A percentile compares a stretch with the other conserved stretches of the same genome.
These are phyloP conservation scores for Sturnira hondurensis DNA, from an alignment of 2,113 vertebrate genomes.

Conservation along the genomic window DNA sequence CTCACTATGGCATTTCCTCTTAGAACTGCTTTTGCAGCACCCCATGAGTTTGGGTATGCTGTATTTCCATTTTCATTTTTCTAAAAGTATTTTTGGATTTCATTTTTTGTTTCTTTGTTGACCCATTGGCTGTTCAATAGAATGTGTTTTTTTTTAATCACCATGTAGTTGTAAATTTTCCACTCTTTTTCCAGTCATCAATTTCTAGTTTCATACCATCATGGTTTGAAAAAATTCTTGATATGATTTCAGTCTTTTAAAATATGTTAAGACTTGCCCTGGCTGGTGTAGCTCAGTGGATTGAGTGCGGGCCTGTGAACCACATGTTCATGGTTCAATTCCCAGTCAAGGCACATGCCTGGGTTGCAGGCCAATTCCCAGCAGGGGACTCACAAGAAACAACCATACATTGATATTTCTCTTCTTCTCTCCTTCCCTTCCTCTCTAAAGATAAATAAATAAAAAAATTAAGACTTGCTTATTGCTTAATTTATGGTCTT, in stretches of 20 bases:
- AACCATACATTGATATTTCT: too few relatives aligned
- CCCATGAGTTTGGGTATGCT: neutral
- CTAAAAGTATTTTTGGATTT: neutral
- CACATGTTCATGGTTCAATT: too few relatives aligned
- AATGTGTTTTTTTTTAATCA: neutral
- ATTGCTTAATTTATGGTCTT: neutral
- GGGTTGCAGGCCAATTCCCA: too few relatives aligned
- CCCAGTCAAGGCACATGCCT: too few relatives aligned
- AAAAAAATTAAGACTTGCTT: neutral
- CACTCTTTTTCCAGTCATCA: neutral
- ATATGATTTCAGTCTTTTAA: neutral
- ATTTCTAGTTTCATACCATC: neutral
- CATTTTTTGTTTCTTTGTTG: neutral
- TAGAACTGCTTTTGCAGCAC: neutral
- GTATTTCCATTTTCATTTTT: neutral
- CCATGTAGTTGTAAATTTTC: neutral
- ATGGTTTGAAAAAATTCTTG: neutral
- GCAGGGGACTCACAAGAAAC: too few relatives aligned
- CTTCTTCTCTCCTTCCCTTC: too few relatives aligned
- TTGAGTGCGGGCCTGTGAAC: too few relatives aligned
- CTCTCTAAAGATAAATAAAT: too few relatives aligned
- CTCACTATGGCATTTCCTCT: neutral
- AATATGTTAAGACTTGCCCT: too few relatives aligned
- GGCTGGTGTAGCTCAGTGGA: too few relatives aligned
- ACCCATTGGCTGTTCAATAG: neutral